Evolutionary conservation across 2,797 vertebrate species (phyloP).

Genomic region (Paedocypris micromegethes): DNA sequence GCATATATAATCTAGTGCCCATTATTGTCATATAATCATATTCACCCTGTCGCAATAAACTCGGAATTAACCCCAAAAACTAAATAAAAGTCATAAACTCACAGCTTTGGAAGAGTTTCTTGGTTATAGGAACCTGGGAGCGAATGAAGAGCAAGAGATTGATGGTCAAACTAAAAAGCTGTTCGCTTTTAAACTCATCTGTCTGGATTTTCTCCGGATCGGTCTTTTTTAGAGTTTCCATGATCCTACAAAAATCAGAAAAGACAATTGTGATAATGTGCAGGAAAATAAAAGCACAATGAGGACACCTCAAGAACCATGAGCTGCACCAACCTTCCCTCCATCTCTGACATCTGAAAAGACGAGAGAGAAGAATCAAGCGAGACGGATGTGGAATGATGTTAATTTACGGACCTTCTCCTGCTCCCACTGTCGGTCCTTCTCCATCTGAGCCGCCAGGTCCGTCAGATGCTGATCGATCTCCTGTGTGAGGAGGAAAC

Average conservation of each 20-base stretch:
- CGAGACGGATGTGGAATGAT: background rate
- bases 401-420: conserved; percentile 36
- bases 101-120: conserved; percentile 69
- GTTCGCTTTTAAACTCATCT: conserved; percentile 70
- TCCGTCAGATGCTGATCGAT: conserved; percentile 66
- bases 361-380: conserved; percentile 29
- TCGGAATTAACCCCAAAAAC: background rate
- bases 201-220: conserved; percentile 64
- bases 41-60: no score
- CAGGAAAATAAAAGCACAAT: background rate
- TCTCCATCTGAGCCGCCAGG: conserved; percentile 43
- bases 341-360: conserved; percentile 50
- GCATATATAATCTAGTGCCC: no score
- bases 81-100: conserved; percentile 42
- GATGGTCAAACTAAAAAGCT: conserved; percentile 66
- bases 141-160: conserved; percentile 65
- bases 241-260: conserved; percentile 52
- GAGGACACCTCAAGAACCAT: background rate
- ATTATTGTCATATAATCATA: no score
- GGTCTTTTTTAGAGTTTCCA: conserved; percentile 58
- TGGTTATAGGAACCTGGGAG: conserved; percentile 69
- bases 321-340: conserved; percentile 53
- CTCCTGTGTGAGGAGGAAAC: conserved; percentile 65
- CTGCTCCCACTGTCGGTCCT: conserved; percentile 20
- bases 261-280: conserved; percentile 1